phyloP scores from a whole-genome alignment of 2,888 invertebrate species.

The Stratiomys singularior region DNA sequence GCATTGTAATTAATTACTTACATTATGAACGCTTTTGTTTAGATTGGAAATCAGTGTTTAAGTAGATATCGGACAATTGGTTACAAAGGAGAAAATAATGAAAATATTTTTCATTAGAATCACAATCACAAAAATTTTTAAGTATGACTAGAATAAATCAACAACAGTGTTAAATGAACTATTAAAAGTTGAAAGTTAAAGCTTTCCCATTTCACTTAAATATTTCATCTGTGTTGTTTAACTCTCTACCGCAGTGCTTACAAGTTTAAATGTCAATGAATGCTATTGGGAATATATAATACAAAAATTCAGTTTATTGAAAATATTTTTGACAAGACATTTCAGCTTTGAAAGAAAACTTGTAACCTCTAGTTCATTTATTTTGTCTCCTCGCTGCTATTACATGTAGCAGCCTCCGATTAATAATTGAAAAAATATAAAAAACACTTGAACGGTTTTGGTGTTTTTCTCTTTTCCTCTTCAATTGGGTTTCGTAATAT shows the following conservation, averaged over 20 bases:
- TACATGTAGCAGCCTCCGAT: background rate
- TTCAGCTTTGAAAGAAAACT: background rate
- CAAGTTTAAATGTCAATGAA: background rate
- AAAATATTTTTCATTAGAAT: slow-evolving; percentile 12
- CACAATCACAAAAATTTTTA: slow-evolving; percentile 2
- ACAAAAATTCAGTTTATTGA: background rate
- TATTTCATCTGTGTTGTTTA: background rate
- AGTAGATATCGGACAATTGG: background rate
- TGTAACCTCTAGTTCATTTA: background rate
- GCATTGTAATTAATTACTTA: slow-evolving; percentile 6
- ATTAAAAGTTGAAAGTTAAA: slow-evolving; percentile 16
- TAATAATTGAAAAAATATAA: slow-evolving; percentile 43
- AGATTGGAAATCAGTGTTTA: slow-evolving; percentile 1
- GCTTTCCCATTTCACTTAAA: slow-evolving; percentile 7
- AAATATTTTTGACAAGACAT: background rate
- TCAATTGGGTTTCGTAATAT: slow-evolving; percentile 2
- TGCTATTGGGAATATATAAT: background rate
- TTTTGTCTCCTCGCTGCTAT: background rate
- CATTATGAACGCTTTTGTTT: background rate
- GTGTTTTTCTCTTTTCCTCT: slow-evolving; percentile 35
- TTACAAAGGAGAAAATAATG: background rate
- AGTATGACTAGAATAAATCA: slow-evolving; percentile 3
- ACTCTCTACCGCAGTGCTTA: background rate
- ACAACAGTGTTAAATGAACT: slow-evolving; percentile 22
- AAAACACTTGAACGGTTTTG: slow-evolving; percentile 36